Conservation (phyloP, 2,888 invertebrate genomes). For the Drosophila meridionalis region DNA sequence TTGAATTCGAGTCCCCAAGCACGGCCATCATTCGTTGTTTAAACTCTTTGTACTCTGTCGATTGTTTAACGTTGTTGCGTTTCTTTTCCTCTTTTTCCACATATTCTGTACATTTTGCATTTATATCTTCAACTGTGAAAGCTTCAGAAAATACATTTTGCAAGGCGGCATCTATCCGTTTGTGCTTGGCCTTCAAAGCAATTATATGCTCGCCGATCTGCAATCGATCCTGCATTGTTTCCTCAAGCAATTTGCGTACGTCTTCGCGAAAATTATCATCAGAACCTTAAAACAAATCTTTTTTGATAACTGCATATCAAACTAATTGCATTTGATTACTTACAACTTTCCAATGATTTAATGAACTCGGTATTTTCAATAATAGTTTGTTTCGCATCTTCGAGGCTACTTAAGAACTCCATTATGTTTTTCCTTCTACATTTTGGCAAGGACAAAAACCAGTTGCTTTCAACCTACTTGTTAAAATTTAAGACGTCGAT, state of each 20-base stretch:
- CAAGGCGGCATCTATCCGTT: slow-evolving; percentile 13
- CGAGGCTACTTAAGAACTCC: slow-evolving; percentile 14
- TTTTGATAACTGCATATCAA: background rate
- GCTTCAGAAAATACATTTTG: background rate
- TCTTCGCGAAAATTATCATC: background rate
- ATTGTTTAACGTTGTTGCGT: slow-evolving; percentile 24
- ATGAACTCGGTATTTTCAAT: slow-evolving; percentile 30
- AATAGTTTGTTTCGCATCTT: slow-evolving; percentile 17
- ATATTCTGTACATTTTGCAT: background rate
- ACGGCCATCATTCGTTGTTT: background rate
- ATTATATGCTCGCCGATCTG: slow-evolving; percentile 14
- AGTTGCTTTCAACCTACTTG: background rate
- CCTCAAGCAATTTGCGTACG: slow-evolving; percentile 5
- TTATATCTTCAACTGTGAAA: background rate
- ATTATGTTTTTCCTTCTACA: background rate
- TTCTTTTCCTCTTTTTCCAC: slow-evolving; percentile 19
- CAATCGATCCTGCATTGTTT: slow-evolving; percentile 16
- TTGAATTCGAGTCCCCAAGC: background rate
- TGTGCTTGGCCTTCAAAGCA: slow-evolving; percentile 18
- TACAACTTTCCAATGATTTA: slow-evolving; percentile 27
- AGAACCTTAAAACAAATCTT: background rate
- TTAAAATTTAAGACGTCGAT: background rate
- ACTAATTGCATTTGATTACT: background rate
- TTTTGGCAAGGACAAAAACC: background rate
- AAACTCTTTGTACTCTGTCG: slow-evolving; percentile 41